These are phyloP conservation scores for Solenopsis fugax DNA, from an alignment of 1,140 invertebrate genomes.

Conservation along the genomic window DNA sequence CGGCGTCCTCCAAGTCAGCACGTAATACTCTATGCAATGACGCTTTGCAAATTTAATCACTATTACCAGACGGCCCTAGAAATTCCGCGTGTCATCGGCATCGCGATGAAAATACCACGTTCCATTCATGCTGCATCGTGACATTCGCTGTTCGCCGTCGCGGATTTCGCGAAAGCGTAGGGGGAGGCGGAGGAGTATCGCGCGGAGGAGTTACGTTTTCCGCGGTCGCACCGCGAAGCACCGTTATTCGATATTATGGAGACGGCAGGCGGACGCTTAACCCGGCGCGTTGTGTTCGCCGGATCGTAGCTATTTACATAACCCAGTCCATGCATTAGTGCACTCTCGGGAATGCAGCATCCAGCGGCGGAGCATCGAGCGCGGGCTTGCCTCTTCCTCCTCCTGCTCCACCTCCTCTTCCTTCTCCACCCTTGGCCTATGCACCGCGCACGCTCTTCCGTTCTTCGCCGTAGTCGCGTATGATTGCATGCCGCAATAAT, in stretches of 20 bases:
- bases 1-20: neutral
- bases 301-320: conserved; percentile 59
- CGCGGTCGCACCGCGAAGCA: conserved; percentile 23
- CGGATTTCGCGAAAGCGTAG: neutral
- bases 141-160: conserved; percentile 7
- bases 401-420: neutral
- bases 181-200: neutral
- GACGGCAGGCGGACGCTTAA: conserved; percentile 36
- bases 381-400: neutral
- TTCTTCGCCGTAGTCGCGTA: conserved; percentile 21
- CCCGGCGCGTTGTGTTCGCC: conserved; percentile 48
- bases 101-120: conserved; percentile 39
- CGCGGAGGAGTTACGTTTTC: conserved; percentile 42
- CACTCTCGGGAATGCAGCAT: conserved; percentile 53
- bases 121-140: conserved; percentile 38
- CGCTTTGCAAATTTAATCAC: conserved; percentile 22
- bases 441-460: conserved; percentile 36
- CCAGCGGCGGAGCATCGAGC: conserved; percentile 29
- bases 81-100: conserved; percentile 35
- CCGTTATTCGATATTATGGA: conserved; percentile 56
- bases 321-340: conserved; percentile 45
- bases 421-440: neutral
- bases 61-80: neutral
- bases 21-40: neutral
- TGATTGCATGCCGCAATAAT: conserved; percentile 39